Evolutionary conservation across 37 sponge, comb jelly and placozoan genomes (phyloP), one percentile per base, ranked within the genome.

Genomic region (Theonella swinhoei): DNA sequence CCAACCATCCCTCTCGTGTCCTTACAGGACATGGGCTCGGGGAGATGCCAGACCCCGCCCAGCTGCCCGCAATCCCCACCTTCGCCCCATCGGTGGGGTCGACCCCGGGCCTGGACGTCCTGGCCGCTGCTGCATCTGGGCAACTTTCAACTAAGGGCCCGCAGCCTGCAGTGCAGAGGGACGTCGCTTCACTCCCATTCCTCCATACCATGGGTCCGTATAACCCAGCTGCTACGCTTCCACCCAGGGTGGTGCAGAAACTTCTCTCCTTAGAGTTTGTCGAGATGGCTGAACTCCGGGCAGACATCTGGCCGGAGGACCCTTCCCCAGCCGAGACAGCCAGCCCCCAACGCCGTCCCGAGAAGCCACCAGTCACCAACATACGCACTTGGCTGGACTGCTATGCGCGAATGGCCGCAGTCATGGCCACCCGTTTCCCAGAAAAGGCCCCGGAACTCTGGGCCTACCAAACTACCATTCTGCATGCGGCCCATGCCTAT

Each of bases 351-450:
- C 68, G 28, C 31, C 68, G 7, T n/a, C 17, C 68, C n/a, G 31
- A 5, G 22, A 66, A 29, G 17, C 31, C 68, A 5, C 68, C 9
- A 24, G 68, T 66, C 7, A 66, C 9, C 22, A 29, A 19, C 68
- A 66, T 66, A 23, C 5, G 8, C 20, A 29, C 31, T 7, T 66
- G 68, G 68, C 28, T 29, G 68, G 68, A 66, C 7, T 23, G 68
- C 68, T 66, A 30, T 29, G 68, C n/a, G 68, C 9, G 28, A 29
- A 66, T 66, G 68, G 68, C 68, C 20, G 28, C 68, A 9, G 68
- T 66, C 7, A 23, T 66, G 17, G 68, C 17, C 5, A 9, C 28
- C 5, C 28, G 68, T n/a, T 66, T 30, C n/a, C 68, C 68, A 66
- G 31, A 29, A 8, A 66, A 66, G 68, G 68, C 68, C 31, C 31